phyloP scores from a whole-genome alignment of 2,888 invertebrate genomes.

The Parnassius smintheus region DNA sequence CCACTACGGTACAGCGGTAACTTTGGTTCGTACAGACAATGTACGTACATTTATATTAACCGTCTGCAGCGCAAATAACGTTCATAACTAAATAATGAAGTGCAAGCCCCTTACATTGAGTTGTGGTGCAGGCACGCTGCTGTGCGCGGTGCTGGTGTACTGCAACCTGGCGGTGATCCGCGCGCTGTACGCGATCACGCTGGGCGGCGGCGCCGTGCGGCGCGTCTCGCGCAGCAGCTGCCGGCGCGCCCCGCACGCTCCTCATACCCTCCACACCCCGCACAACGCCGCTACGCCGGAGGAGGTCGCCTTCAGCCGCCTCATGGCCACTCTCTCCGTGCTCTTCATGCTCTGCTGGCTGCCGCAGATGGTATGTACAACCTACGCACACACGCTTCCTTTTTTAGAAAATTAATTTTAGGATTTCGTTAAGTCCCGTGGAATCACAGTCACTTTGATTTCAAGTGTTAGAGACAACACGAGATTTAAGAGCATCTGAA shows the following conservation, averaged over 20 bases:
- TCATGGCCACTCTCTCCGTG: slow-evolving; percentile 91
- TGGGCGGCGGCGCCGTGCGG: slow-evolving; percentile 48
- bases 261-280: slow-evolving; percentile 33
- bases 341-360: slow-evolving; percentile 93
- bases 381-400: no score
- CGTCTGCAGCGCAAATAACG: no score
- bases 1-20: no score
- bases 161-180: slow-evolving; percentile 92
- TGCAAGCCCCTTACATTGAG: no score
- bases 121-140: slow-evolving; percentile 83
- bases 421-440: no score
- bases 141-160: slow-evolving; percentile 88
- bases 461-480: no score
- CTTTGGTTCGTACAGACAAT: no score
- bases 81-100: no score
- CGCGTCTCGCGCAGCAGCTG: slow-evolving; percentile 67
- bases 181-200: slow-evolving; percentile 83
- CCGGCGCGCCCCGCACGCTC: slow-evolving; percentile 53
- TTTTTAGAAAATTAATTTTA: no score
- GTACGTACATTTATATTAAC: no score
- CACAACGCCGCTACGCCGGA: slow-evolving; percentile 85
- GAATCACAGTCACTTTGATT: no score
- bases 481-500: no score
- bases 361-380: slow-evolving; percentile 88
- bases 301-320: slow-evolving; percentile 91